phyloP scores from a whole-genome alignment of 2,113 vertebrate genomes.

The Sorex araneus region DNA sequence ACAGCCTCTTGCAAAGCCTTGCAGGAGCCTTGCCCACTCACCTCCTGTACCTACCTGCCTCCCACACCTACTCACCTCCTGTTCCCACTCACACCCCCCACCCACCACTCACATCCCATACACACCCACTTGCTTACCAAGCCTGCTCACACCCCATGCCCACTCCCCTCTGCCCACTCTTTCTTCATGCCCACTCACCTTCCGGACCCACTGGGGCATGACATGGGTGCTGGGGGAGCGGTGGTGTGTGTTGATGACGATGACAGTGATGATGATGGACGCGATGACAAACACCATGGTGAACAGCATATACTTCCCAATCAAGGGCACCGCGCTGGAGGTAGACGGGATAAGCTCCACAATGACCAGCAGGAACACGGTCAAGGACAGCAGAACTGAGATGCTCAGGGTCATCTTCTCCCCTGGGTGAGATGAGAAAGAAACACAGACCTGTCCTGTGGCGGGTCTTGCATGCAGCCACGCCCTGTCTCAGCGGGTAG shows the following conservation, averaged over 20 bases:
- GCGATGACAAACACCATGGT: conserved; percentile 99
- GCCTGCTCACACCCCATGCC: too few species aligned
- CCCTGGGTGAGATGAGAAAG: conserved; percentile 86
- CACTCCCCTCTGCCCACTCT: too few species aligned
- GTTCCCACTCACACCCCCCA: too few species aligned
- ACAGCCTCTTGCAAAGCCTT: accelerated
- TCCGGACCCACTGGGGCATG: conserved; percentile 97
- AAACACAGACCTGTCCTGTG: background rate
- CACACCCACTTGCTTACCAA: too few species aligned
- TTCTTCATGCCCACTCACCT: conserved; percentile 88
- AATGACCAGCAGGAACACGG: conserved; percentile 98
- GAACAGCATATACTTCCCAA: conserved; percentile 99
- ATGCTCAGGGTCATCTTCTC: conserved; percentile 99
- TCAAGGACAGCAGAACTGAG: conserved; percentile 97
- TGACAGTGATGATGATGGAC: conserved; percentile 98
- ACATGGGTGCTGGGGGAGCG: conserved; percentile 98
- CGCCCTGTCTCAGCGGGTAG: too few species aligned
- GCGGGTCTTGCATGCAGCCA: too few species aligned
- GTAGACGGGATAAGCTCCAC: conserved; percentile 99
- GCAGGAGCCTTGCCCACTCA: background rate
- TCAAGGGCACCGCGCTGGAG: conserved; percentile 97
- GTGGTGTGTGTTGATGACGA: conserved; percentile 99
- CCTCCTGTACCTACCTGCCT: too few species aligned
- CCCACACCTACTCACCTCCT: too few species aligned
- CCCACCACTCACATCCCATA: too few species aligned